Conservation (phyloP, 2,113 vertebrate species). For the Empidonax alnorum region DNA sequence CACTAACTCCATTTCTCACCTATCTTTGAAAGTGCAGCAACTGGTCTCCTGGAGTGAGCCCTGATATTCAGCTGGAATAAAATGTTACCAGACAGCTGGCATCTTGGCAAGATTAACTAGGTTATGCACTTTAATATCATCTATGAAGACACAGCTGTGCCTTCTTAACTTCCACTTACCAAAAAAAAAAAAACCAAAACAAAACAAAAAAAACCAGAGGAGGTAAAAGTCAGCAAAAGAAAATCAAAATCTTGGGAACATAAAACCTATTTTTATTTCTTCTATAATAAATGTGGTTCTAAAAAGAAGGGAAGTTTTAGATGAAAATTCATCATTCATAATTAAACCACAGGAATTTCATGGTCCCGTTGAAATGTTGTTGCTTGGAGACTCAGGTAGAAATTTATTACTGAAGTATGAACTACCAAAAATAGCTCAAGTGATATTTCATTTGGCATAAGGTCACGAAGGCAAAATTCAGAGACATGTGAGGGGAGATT, state of each 20-base stretch:
- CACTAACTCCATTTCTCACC: neutral
- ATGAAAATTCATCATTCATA: neutral
- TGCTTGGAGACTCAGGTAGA: neutral
- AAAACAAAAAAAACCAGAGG: too few species aligned
- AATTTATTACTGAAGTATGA: neutral
- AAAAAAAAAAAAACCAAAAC: neutral
- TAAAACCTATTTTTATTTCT: neutral
- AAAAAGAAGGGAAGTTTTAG: neutral
- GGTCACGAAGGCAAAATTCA: neutral
- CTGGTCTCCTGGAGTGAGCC: neutral
- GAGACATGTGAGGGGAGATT: neutral
- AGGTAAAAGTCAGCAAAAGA: neutral
- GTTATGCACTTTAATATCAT: neutral
- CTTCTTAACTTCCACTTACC: neutral
- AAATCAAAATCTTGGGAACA: neutral
- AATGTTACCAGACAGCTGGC: neutral
- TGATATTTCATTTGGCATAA: neutral
- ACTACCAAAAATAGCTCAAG: conserved; percentile 19
- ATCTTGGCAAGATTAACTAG: conserved; percentile 7
- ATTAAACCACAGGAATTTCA: neutral
- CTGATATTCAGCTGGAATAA: neutral
- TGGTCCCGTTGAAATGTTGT: neutral
- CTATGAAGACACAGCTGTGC: neutral
- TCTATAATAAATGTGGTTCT: neutral
- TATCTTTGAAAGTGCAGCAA: neutral